Evolutionary conservation across 2,888 invertebrate genomes (phyloP), one percentile per base, ranked within the genome.

Genomic region (Xestoiulus laeticollis): DNA sequence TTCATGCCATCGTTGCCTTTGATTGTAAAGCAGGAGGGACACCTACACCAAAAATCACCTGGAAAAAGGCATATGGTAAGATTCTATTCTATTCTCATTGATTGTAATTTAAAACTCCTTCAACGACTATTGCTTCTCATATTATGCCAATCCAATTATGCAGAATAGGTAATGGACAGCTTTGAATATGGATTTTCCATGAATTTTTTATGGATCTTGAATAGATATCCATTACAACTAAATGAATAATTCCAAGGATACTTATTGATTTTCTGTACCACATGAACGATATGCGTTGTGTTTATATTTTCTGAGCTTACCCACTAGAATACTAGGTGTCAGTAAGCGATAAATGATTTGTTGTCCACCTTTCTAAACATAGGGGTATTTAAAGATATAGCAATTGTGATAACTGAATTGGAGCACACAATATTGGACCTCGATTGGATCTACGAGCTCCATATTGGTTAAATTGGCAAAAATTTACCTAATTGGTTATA

Each of bases 1-100:
- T 88, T 86, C 87, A 87, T n/a, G 26, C 87, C 6, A 68, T 87
- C n/a, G 83, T 87, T 32, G 12, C 87, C 19, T 82, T 89, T 44
- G 88, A 89, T 68, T 89, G 89, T 33, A 33, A 87, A 86, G 89
- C 89, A 12, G 86, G 86, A 16, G 89, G 89, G 1, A 87, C 87
- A 22, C 89, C 89, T 19, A 48, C 85, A 6, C 89, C 89, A n/a
- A 87, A 85, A 59, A 89, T 89, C 78, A 88, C 87, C 26, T 89
- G 89, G 89, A 89, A 88, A 82, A 89, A 89, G 22, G 87, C 86
- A 16, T 59, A 48, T 30, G 86, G 88, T 87, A 87, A 86, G 86
- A 43, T 16, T 4, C 59, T 48, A 59, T 59, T 48, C 19, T 16
- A 48, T 16, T 48, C n/a, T 59, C n/a, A 22, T 59, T 59, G 22